Conservation (phyloP, 2,888 invertebrate genomes). For the Scaptomyza flava region DNA sequence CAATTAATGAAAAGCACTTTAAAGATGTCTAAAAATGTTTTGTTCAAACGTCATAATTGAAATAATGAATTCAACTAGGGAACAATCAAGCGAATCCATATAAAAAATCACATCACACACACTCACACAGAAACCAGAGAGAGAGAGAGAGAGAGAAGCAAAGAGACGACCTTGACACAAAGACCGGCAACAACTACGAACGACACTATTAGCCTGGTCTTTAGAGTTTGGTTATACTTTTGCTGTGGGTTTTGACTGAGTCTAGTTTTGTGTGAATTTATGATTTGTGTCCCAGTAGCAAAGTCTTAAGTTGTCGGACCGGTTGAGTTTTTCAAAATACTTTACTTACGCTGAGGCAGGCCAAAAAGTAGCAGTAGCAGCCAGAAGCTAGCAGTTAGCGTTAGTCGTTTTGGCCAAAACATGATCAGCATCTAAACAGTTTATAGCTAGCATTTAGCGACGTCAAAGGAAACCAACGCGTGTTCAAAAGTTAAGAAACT, state of each 20-base stretch:
- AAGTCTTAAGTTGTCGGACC: constrained; percentile 41
- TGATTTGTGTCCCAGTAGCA: constrained; percentile 15
- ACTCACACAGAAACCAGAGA: background rate
- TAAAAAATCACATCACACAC: constrained; percentile 3
- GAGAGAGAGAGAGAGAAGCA: constrained; percentile 13
- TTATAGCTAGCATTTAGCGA: constrained; percentile 59
- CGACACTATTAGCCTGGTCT: constrained; percentile 6
- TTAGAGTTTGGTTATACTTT: constrained; percentile 15
- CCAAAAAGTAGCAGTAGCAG: constrained; percentile 52
- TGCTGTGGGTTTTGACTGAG: constrained; percentile 25
- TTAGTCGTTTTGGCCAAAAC: constrained; percentile 70
- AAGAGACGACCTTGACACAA: constrained; percentile 79
- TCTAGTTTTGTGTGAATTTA: constrained; percentile 9
- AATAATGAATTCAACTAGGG: constrained; percentile 5
- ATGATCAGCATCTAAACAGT: constrained; percentile 51
- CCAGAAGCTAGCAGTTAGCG: constrained; percentile 56
- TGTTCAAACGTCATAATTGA: background rate
- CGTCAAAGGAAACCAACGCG: constrained; percentile 20
- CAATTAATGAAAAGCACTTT: constrained; percentile 20
- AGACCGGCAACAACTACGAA: constrained; percentile 64
- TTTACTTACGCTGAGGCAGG: constrained; percentile 66
- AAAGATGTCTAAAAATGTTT: background rate
- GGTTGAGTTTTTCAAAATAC: constrained; percentile 4
- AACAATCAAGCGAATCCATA: constrained; percentile 6
- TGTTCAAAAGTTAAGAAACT: constrained; percentile 33